These are phyloP conservation scores for Oxyscelio sp. DNA, from an alignment of 2,888 invertebrate species.

Conservation along the genomic window DNA sequence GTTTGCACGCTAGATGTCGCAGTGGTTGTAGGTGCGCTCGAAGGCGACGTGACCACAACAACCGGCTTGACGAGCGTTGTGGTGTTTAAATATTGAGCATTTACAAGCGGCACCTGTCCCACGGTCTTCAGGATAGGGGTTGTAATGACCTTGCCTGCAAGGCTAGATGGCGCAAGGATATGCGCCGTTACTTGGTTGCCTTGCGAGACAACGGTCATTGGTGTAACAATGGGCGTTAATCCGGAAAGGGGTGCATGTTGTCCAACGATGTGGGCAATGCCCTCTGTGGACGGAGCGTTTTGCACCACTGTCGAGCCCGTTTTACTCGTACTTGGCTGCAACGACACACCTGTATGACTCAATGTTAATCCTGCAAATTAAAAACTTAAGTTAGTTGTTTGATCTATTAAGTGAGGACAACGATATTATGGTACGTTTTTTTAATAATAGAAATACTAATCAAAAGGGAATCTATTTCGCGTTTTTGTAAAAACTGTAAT, in stretches of 20 bases:
- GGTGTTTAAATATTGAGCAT: constrained; percentile 91
- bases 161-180: constrained; percentile 90
- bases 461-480: too few species aligned
- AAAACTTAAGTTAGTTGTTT: too few species aligned
- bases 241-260: constrained; percentile 88
- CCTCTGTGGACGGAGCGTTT: constrained; percentile 85
- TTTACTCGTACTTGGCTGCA: constrained; percentile 86
- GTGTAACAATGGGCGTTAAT: constrained; percentile 90
- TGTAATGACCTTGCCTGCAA: constrained; percentile 91
- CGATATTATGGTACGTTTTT: too few species aligned
- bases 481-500: too few species aligned
- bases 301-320: constrained; percentile 85
- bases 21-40: constrained; percentile 83
- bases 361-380: constrained; percentile 85
- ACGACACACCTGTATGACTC: constrained; percentile 89
- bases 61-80: constrained; percentile 92
- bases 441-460: too few species aligned
- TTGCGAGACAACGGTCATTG: constrained; percentile 91
- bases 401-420: too few species aligned
- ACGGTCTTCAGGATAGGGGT: constrained; percentile 90
- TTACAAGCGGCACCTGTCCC: constrained; percentile 91
- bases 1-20: constrained; percentile 79
- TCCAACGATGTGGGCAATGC: constrained; percentile 88
- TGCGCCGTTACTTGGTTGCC: constrained; percentile 90
- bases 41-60: constrained; percentile 91